Evolutionary conservation across 2,888 invertebrate species (phyloP), one percentile per base, ranked within the genome.

Genomic region (Craniophora ligustri): DNA sequence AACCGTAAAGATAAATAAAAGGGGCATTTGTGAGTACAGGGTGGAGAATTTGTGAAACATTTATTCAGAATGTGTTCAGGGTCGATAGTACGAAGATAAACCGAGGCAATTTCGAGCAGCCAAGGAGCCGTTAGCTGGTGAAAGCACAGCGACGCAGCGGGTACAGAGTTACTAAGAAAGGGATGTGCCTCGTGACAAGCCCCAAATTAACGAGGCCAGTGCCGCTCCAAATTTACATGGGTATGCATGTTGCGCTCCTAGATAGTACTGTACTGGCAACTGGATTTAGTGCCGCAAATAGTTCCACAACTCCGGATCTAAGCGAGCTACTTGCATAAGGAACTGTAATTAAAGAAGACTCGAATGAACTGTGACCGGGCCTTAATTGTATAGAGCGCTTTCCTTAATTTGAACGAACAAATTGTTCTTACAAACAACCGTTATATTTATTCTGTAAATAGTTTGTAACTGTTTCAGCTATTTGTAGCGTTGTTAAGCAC

Each of bases 151-250:
- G 67, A 58, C 69, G 73, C 59, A 78, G 40, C 72, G 72, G 65
- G 72, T 75, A 76, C 72, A 66, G 78, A 75, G 79, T 85, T 85
- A 91, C 91, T 81, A 86, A 89, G 90, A 90, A 91, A 87, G 90
- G 92, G 91, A 87, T 88, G 90, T 89, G 76, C 89, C 82, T 75
- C 83, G 82, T 87, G 90, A 91, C 91, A 90, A 87, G 86, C 67
- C 79, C 81, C 84, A 84, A 89, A 91, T 91, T 91, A 92, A 92
- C 89, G 89, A 89, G 85, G 79, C 78, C 75, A 79, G 80, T 83
- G 84, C 75, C 69, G 72, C 80, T 84, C 71, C 79, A 83, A 89
- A 89, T 92, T 91, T 91, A 91, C 91, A 91, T 89, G 88, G 87
- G 87, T 88, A 89, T 90, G 89, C 88, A 90, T 90, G 88, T 88